These are phyloP conservation scores for Spea hammondii DNA, from an alignment of 2,797 vertebrate genomes.

Conservation along the genomic window DNA sequence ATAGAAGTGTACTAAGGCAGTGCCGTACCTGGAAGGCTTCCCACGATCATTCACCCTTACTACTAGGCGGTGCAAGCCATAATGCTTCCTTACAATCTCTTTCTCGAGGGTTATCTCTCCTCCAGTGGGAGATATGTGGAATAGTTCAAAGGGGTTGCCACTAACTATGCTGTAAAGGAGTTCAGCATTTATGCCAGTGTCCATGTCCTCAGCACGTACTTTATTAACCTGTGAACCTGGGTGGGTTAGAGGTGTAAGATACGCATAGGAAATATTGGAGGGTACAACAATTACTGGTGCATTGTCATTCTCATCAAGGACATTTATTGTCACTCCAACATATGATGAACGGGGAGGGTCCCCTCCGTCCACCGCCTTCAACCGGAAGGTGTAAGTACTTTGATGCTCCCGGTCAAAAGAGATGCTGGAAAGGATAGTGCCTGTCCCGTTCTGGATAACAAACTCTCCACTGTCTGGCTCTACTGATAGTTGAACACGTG, in stretches of 20 bases:
- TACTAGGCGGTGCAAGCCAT: slow-evolving; percentile 90
- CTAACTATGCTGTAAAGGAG: slow-evolving; percentile 86
- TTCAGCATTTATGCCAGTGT: slow-evolving; percentile 86
- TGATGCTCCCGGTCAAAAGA: slow-evolving; percentile 96
- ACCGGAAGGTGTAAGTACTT: slow-evolving; percentile 92
- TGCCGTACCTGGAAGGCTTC: slow-evolving; percentile 87
- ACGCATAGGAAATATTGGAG: slow-evolving; percentile 90
- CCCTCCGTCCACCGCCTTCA: slow-evolving; percentile 89
- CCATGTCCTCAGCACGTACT: slow-evolving; percentile 93
- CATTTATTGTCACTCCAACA: slow-evolving; percentile 93
- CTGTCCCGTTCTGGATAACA: slow-evolving; percentile 92
- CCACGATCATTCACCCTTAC: slow-evolving; percentile 89
- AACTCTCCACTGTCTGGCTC: slow-evolving; percentile 96
- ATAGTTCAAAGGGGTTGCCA: slow-evolving; percentile 92
- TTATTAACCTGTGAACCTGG: slow-evolving; percentile 84
- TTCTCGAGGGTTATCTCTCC: slow-evolving; percentile 90
- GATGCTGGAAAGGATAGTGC: slow-evolving; percentile 93
- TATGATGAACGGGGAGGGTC: slow-evolving; percentile 90
- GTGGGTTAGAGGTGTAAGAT: slow-evolving; percentile 78
- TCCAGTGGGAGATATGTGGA: slow-evolving; percentile 82
- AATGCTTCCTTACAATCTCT: slow-evolving; percentile 87
- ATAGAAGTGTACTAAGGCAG: slow-evolving; percentile 89
- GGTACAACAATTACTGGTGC: slow-evolving; percentile 92
- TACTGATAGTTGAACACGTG: slow-evolving; percentile 81
- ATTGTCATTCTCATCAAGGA: slow-evolving; percentile 95